These are phyloP conservation scores for Archaeoteleia sp. DNA, from an alignment of 2,888 invertebrate genomes.

Conservation along the genomic window DNA sequence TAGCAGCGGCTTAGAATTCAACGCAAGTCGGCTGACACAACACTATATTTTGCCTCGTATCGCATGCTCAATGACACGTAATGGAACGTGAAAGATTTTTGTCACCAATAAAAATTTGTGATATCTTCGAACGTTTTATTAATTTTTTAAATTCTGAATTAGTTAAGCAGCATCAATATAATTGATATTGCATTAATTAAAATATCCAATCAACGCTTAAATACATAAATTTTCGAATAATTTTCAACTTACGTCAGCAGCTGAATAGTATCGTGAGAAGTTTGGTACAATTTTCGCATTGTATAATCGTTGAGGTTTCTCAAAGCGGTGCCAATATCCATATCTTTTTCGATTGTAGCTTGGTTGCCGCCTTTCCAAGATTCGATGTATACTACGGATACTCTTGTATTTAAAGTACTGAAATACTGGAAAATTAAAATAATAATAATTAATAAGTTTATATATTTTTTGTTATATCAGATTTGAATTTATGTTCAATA, in stretches of 20 bases:
- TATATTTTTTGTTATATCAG: no score
- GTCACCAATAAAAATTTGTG: constrained; percentile 17
- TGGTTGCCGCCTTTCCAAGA: constrained; percentile 96
- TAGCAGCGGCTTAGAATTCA: constrained; percentile 23
- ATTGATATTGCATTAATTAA: no score
- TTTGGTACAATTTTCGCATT: constrained; percentile 87
- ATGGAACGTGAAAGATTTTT: constrained; percentile 22
- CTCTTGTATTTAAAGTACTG: constrained; percentile 93
- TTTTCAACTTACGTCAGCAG: constrained; percentile 89
- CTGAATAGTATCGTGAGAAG: constrained; percentile 94
- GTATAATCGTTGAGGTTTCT: constrained; percentile 95
- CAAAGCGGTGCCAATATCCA: constrained; percentile 92
- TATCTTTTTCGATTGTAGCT: constrained; percentile 86
- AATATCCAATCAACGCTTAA: no score
- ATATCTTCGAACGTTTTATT: constrained; percentile 23
- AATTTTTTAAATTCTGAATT: no score
- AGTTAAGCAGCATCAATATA: no score
- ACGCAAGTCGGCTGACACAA: constrained; percentile 5
- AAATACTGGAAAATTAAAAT: constrained; percentile 83
- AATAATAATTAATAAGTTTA: constrained; percentile 13
- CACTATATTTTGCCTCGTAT: constrained; percentile 2
- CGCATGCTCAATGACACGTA: constrained; percentile 6
- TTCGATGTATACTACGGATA: constrained; percentile 97
- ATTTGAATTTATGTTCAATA: no score
- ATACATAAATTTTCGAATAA: constrained; percentile 28